Evolutionary conservation across 2,113 vertebrate genomes (phyloP).

Genomic region (Spheniscus mendiculus): DNA sequence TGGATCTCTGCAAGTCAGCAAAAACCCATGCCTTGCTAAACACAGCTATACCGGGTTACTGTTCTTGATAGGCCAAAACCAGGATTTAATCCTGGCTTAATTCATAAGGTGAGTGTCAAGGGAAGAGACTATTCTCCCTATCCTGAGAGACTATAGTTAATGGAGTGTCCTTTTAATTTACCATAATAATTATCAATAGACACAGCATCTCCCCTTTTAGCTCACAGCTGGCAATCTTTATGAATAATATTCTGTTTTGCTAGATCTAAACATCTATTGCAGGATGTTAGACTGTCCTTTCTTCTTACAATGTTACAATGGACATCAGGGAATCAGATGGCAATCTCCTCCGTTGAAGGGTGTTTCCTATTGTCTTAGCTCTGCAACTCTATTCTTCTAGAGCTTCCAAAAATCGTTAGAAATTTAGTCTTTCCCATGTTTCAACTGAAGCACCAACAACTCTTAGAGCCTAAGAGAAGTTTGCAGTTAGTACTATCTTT

Average conservation of each 20-base stretch:
- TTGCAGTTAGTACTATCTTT: background rate
- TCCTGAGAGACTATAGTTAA: background rate
- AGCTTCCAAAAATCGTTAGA: background rate
- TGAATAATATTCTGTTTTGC: background rate
- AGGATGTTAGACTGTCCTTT: background rate
- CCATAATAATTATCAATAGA: background rate
- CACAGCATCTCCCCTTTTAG: background rate
- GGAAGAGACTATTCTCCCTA: background rate
- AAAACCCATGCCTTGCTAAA: background rate
- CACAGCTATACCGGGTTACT: accelerated
- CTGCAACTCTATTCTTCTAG: background rate
- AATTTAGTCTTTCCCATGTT: background rate
- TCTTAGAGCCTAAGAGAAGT: background rate
- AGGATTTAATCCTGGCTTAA: background rate
- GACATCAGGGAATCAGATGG: background rate
- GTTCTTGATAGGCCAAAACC: background rate
- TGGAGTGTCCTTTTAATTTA: background rate
- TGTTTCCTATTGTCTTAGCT: background rate
- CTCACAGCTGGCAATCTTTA: background rate
- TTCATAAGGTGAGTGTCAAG: background rate
- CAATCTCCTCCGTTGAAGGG: background rate
- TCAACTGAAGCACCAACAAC: background rate
- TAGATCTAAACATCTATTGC: background rate
- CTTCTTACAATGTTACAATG: background rate
- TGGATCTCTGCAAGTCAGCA: background rate